A percentile compares a stretch with the other conserved stretches of the same genome.
Evolutionary conservation across 2,113 vertebrate genomes (phyloP).

Genomic region (Alosa alosa): DNA sequence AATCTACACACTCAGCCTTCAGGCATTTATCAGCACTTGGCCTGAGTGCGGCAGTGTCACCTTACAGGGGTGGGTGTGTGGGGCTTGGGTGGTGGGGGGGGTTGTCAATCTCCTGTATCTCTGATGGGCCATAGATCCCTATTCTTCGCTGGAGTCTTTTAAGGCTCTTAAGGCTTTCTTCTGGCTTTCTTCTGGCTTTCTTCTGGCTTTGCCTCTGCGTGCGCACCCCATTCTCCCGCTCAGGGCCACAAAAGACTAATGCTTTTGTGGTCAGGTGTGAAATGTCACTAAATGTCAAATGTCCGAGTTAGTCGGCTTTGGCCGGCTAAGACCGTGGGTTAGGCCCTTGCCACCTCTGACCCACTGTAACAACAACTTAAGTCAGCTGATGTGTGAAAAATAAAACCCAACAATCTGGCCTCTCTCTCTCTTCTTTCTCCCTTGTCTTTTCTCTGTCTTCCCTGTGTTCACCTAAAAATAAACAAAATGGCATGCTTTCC

Average conservation of each 20-base stretch:
- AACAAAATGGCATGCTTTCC: slow-evolving; percentile 16
- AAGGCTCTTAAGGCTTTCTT: too few species aligned
- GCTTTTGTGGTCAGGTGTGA: slow-evolving; percentile 2
- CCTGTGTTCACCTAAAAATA: slow-evolving; percentile 32
- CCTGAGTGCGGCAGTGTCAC: slow-evolving; percentile 7
- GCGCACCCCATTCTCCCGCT: background rate
- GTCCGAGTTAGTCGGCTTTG: background rate
- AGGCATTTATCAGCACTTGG: slow-evolving; percentile 15
- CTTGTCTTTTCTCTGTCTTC: background rate
- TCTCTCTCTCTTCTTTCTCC: background rate
- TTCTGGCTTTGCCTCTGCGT: too few species aligned
- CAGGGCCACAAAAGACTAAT: background rate
- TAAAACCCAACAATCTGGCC: background rate
- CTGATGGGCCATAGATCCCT: too few species aligned
- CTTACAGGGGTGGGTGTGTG: background rate
- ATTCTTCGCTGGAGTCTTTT: too few species aligned
- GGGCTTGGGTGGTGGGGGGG: background rate
- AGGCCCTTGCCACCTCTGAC: background rate
- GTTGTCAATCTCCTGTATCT: background rate
- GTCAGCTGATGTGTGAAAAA: background rate
- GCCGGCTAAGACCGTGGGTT: background rate
- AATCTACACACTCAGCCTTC: background rate
- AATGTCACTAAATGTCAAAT: slow-evolving; percentile 17
- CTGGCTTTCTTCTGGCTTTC: too few species aligned
- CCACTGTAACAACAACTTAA: slow-evolving; percentile 11